Base-by-base conservation (phyloP, 2,888 invertebrate genomes). In the Xestoiulus laeticollis region DNA sequence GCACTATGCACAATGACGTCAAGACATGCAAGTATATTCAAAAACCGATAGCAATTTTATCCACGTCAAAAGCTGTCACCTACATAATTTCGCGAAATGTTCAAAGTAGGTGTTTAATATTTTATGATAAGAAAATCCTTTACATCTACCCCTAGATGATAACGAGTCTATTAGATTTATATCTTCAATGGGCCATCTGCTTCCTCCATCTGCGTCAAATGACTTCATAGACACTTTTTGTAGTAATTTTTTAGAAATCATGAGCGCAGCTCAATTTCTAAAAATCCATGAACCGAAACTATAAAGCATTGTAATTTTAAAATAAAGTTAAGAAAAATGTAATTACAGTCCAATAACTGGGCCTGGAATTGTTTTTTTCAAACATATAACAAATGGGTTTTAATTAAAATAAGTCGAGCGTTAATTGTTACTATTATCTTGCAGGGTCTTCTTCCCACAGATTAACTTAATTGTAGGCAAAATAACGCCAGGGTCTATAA, bases 331-430 rank as follows among this genome's bases (percentile, higher is more conserved):
- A 43, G 10, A 43, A 43, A 43, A 43, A 43, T 43, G 43, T 43
- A 43, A 43, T 43, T 43, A 68, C 8, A n/a, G 53, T 26, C 68
- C 68, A 26, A 68, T n/a, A 68, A 68, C 10, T 4, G 6, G 68
- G 59, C 22, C 59, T 59, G 0, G 16, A 16, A n/a, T n/a, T n/a
- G 5, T 22, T 16, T 26, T 68, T 26, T 26, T 68, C 12, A 68
- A 68, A 26, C 68, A 26, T n/a, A n/a, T 68, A 68, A 68, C 68
- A 10, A 10, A 68, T 68, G 68, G 68, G 16, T 68, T 68, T 68
- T 68, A 68, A 68, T 68, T 68, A 68, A 68, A 68, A 68, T 19
- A 68, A 68, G 68, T 68, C 68, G 68, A 68, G 68, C 68, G 68
- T 68, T 68, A 68, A 68, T 68, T 68, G 68, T 68, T 68, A 26